Evolutionary conservation across 1,140 invertebrate genomes (phyloP).

Genomic region (Lordiphosa collinella): DNA sequence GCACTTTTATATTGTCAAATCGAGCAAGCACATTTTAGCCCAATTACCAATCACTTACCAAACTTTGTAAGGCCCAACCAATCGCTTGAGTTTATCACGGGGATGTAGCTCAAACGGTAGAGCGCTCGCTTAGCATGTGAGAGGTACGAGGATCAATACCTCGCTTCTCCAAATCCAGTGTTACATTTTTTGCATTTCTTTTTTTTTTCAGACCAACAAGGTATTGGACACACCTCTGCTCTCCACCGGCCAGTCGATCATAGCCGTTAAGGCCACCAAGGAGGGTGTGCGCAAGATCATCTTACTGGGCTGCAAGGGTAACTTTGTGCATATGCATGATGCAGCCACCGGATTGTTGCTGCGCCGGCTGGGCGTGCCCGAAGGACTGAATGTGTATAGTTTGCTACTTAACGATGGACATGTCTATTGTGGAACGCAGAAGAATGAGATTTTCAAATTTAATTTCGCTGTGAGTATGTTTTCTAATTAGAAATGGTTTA

Average conservation of each 20-base stretch:
- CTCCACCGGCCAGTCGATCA: constrained; percentile 80
- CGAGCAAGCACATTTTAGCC: constrained; percentile 16
- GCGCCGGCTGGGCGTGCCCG: constrained; percentile 82
- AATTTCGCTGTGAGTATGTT: constrained; percentile 83
- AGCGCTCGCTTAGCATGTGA: constrained; percentile 92
- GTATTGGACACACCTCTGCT: constrained; percentile 39
- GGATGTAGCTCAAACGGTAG: constrained; percentile 90
- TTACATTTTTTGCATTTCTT: constrained; percentile 12
- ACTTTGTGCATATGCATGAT: constrained; percentile 84
- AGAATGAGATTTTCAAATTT: constrained; percentile 84
- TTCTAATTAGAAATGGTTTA: neutral
- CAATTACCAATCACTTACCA: neutral
- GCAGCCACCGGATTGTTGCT: constrained; percentile 83
- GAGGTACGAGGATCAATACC: constrained; percentile 91
- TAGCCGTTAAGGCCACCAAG: constrained; percentile 84
- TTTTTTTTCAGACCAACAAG: constrained; percentile 52
- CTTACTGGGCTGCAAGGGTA: constrained; percentile 84
- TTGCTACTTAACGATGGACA: constrained; percentile 83
- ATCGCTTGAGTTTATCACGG: constrained; percentile 25
- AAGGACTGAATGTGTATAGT: constrained; percentile 84
- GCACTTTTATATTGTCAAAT: constrained; percentile 41
- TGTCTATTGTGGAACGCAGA: constrained; percentile 85
- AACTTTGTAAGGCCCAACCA: constrained; percentile 22
- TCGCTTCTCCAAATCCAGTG: constrained; percentile 82
- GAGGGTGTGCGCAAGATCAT: constrained; percentile 85